phyloP scores from a whole-genome alignment of 64 coral and sea anemone genomes.

The Porites australiensis region DNA sequence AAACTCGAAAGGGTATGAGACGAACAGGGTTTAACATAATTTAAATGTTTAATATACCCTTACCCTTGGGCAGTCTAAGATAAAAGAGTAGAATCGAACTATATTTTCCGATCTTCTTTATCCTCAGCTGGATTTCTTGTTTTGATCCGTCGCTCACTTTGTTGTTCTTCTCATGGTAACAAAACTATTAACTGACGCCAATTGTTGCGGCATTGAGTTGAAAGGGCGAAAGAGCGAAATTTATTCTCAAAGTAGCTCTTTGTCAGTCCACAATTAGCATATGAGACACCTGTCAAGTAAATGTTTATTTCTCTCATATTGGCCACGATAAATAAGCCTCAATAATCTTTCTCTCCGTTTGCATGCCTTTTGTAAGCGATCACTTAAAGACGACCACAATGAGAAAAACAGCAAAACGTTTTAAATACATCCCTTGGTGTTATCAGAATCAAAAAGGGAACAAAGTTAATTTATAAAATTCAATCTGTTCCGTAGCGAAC shows the following conservation, averaged over 20 bases:
- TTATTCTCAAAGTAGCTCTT: slow-evolving; percentile 41
- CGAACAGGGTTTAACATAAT: background rate
- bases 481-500: background rate
- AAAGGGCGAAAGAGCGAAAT: slow-evolving; percentile 9
- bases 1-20: background rate
- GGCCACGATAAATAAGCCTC: slow-evolving; percentile 66
- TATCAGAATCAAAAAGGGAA: background rate
- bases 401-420: slow-evolving; percentile 27
- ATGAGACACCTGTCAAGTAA: slow-evolving; percentile 72
- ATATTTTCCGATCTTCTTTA: background rate
- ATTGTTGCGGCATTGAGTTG: slow-evolving; percentile 14
- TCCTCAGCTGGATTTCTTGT: background rate
- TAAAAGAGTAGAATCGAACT: background rate
- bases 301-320: slow-evolving; percentile 89
- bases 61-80: background rate
- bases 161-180: background rate
- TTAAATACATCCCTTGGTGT: background rate
- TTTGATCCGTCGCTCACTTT: slow-evolving; percentile 2
- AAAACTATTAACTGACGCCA: slow-evolving; percentile 3
- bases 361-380: slow-evolving; percentile 25
- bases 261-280: slow-evolving; percentile 76
- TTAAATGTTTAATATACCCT: slow-evolving; percentile 29
- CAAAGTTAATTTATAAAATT: background rate
- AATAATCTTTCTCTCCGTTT: slow-evolving; percentile 27
- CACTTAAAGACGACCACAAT: slow-evolving; percentile 16